phyloP scores from a whole-genome alignment of 2,797 vertebrate species.

The Eulemur mongoz region DNA sequence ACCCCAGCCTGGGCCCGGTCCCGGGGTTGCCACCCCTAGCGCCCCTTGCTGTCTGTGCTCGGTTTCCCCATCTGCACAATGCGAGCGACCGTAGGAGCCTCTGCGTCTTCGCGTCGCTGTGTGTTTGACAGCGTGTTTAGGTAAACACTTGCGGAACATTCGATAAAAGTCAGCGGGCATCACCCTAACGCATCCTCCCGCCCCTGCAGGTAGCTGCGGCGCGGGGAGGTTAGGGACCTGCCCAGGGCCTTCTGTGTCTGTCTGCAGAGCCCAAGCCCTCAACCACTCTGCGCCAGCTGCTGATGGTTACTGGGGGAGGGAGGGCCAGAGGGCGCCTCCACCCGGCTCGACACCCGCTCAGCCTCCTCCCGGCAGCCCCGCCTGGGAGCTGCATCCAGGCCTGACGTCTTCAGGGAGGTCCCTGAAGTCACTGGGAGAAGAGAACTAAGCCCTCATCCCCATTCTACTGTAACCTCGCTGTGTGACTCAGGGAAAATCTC shows the following conservation, averaged over 20 bases:
- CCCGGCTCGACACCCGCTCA: accelerated
- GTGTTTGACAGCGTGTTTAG: not conserved
- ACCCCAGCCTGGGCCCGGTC: not conserved
- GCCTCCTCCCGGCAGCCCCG: not conserved
- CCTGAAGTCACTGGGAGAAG: not conserved
- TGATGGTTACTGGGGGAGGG: not conserved
- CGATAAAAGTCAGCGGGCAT: accelerated
- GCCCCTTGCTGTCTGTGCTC: not conserved
- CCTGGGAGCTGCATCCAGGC: not conserved
- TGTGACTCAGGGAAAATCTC: not conserved
- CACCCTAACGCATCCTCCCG: accelerated
- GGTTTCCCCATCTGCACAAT: not conserved
- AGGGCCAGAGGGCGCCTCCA: not conserved
- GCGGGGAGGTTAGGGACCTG: not conserved
- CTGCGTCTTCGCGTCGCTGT: accelerated
- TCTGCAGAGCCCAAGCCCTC: not conserved
- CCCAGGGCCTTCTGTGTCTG: not conserved
- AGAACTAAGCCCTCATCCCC: accelerated
- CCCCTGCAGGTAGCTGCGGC: not conserved
- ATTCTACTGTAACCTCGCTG: not conserved
- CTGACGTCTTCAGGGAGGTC: not conserved
- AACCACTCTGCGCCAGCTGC: not conserved
- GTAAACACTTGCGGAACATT: not conserved
- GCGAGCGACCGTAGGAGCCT: accelerated
- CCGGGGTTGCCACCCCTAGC: not conserved